phyloP scores from a whole-genome alignment of 1,140 invertebrate species.

The Megathymus violae region DNA sequence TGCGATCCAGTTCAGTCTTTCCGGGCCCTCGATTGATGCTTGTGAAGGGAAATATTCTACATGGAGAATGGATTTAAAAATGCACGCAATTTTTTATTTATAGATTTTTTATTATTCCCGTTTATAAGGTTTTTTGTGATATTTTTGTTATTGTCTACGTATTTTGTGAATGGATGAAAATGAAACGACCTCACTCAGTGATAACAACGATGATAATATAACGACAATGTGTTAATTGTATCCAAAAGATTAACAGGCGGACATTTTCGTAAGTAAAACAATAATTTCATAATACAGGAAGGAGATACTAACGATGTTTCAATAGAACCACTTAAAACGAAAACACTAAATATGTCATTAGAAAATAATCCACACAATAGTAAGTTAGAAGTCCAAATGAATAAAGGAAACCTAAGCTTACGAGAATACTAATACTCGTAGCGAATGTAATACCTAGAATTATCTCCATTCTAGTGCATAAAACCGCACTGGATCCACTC shows the following conservation, averaged over 20 bases:
- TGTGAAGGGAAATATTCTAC: conserved; percentile 26
- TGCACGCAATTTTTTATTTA: conserved; percentile 19
- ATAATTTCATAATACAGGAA: no score
- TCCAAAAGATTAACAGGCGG: no score
- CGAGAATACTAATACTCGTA: conserved; percentile 11
- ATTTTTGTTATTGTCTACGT: not conserved
- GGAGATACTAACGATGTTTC: no score
- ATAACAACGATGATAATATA: no score
- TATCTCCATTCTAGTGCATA: conserved; percentile 13
- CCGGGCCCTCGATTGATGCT: conserved; percentile 20
- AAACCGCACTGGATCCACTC: conserved; percentile 23
- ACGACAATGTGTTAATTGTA: no score
- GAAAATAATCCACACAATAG: no score
- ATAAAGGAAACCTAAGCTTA: conserved; percentile 8
- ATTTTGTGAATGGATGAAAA: no score
- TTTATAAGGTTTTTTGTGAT: not conserved
- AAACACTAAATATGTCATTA: no score
- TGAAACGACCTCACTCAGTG: no score
- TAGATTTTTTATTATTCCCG: not conserved
- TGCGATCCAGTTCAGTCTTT: conserved; percentile 33
- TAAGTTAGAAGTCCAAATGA: not conserved
- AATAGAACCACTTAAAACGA: no score
- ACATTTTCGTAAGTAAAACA: no score
- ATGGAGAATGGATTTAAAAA: conserved; percentile 22
- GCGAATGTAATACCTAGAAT: conserved; percentile 14